Conservation (phyloP, 2,888 invertebrate genomes). For the Boloria selene region DNA sequence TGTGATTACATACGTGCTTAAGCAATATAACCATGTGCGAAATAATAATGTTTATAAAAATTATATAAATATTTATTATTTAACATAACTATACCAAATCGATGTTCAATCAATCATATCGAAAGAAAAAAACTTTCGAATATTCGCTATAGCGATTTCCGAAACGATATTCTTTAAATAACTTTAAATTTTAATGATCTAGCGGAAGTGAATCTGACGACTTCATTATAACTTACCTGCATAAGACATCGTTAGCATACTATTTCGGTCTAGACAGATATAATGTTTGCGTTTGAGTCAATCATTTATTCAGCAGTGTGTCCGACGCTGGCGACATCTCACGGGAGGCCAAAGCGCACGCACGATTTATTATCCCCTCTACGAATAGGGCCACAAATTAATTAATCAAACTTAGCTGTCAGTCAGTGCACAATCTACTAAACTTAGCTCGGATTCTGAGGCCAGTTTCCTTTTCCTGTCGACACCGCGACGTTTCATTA, state of each 20-base stretch:
- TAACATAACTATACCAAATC: background rate
- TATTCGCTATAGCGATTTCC: background rate
- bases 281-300: constrained; percentile 72
- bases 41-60: too few species aligned
- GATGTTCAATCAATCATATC: background rate
- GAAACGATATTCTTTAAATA: constrained; percentile 44
- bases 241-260: constrained; percentile 76
- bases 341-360: constrained; percentile 70
- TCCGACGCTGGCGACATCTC: constrained; percentile 72
- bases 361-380: constrained; percentile 77
- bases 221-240: constrained; percentile 77
- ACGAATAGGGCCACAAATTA: constrained; percentile 72
- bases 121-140: background rate
- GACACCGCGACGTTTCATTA: constrained; percentile 72
- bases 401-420: constrained; percentile 80
- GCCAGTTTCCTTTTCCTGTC: constrained; percentile 77
- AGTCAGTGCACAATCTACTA: constrained; percentile 74
- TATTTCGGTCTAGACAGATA: constrained; percentile 74
- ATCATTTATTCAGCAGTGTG: constrained; percentile 75
- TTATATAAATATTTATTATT: too few species aligned
- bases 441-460: constrained; percentile 59
- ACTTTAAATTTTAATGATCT: constrained; percentile 69
- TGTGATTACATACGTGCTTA: too few species aligned
- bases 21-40: too few species aligned
- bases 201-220: constrained; percentile 68